phyloP scores from a whole-genome alignment of 2,888 invertebrate genomes.

The Folsomia manolachei region DNA sequence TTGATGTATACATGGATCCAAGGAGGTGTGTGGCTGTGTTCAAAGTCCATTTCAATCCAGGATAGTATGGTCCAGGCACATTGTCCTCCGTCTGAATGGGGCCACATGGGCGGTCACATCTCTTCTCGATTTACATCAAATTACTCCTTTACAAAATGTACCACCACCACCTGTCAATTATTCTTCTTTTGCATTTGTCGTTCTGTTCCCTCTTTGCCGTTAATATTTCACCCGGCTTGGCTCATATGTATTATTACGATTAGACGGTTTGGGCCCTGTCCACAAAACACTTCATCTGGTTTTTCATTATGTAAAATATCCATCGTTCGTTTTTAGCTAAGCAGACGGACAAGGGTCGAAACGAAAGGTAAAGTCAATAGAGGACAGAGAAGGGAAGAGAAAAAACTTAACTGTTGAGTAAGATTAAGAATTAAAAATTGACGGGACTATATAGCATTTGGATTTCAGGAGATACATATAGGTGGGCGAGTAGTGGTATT shows the following conservation, averaged over 20 bases:
- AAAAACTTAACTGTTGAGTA: neutral
- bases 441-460: neutral
- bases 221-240: neutral
- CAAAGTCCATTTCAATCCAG: neutral
- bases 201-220: neutral
- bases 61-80: neutral
- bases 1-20: no score
- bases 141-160: conserved; percentile 8
- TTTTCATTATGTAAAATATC: no score
- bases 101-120: conserved; percentile 20
- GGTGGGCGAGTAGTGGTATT: neutral
- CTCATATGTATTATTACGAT: neutral
- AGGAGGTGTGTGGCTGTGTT: no score
- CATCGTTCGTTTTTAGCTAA: no score
- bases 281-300: neutral
- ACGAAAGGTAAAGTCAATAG: neutral
- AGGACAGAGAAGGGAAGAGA: neutral
- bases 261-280: neutral
- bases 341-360: no score
- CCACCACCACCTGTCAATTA: conserved; percentile 10
- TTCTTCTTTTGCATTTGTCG: neutral
- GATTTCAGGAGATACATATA: no score
- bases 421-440: neutral
- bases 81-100: conserved; percentile 5
- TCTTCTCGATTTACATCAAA: conserved; percentile 14